phyloP scores from a whole-genome alignment of 2,113 vertebrate genomes.

The Isichthys henryi region DNA sequence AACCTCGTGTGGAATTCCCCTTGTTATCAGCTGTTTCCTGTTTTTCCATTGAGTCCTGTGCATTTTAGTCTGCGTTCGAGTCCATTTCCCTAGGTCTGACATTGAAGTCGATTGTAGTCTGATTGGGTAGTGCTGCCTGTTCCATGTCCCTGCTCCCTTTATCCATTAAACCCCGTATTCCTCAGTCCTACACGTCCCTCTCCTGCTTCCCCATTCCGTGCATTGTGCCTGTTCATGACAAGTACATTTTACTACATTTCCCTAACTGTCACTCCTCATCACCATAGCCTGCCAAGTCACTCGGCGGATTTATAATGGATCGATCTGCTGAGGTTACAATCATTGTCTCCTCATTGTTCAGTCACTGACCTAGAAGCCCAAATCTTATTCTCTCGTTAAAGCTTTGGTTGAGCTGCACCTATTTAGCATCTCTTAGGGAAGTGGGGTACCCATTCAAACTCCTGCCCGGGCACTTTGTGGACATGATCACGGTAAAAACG shows the following conservation, averaged over 20 bases:
- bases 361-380: not conserved
- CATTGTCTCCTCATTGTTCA: not conserved
- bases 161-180: too few relatives aligned
- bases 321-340: not conserved
- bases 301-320: not conserved
- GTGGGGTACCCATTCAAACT: not conserved
- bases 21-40: too few relatives aligned
- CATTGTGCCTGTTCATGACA: too few relatives aligned
- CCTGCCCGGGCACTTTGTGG: not conserved
- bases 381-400: not conserved
- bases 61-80: too few relatives aligned
- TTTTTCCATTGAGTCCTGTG: too few relatives aligned
- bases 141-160: too few relatives aligned
- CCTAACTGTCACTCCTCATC: not conserved
- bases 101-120: too few relatives aligned
- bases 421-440: not conserved
- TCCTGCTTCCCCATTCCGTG: too few relatives aligned
- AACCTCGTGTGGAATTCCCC: too few relatives aligned
- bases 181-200: too few relatives aligned
- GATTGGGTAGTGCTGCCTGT: too few relatives aligned
- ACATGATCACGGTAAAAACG: not conserved
- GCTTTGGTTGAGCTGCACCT: not conserved
- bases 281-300: not conserved
- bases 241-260: not conserved
- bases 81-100: too few relatives aligned